phyloP scores from a whole-genome alignment of 2,113 vertebrate genomes.

The Alligator sinensis region DNA sequence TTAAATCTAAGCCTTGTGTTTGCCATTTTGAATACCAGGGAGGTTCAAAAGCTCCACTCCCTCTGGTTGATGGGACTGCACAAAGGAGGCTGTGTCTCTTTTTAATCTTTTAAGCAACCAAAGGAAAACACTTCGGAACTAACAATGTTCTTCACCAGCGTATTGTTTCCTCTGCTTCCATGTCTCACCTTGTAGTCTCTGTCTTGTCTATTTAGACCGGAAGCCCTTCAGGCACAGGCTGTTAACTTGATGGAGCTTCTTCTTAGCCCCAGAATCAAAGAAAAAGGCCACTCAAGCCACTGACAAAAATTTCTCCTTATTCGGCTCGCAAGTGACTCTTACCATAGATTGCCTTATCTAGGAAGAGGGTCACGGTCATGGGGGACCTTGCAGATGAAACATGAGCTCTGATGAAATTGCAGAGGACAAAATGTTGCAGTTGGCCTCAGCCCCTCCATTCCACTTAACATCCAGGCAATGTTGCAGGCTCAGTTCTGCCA shows the following conservation, averaged over 20 bases:
- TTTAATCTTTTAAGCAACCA: neutral
- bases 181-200: neutral
- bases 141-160: neutral
- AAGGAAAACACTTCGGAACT: neutral
- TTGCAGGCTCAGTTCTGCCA: accelerated
- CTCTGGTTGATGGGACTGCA: neutral
- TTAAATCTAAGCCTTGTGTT: conserved; percentile 1
- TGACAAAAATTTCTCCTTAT: neutral
- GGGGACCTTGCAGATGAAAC: neutral
- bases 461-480: neutral
- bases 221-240: neutral
- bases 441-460: neutral
- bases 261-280: no score
- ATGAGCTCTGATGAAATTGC: neutral
- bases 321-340: neutral
- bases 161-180: neutral
- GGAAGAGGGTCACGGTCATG: neutral
- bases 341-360: neutral
- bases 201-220: neutral
- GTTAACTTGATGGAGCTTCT: no score
- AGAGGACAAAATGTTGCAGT: neutral
- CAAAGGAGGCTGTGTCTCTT: neutral
- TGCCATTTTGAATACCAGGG: neutral
- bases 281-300: no score
- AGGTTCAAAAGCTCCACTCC: neutral